A percentile compares a stretch with the other conserved stretches of the same genome.
Conservation (phyloP, 2,797 vertebrate genomes). For the Enteromius paludinosus region DNA sequence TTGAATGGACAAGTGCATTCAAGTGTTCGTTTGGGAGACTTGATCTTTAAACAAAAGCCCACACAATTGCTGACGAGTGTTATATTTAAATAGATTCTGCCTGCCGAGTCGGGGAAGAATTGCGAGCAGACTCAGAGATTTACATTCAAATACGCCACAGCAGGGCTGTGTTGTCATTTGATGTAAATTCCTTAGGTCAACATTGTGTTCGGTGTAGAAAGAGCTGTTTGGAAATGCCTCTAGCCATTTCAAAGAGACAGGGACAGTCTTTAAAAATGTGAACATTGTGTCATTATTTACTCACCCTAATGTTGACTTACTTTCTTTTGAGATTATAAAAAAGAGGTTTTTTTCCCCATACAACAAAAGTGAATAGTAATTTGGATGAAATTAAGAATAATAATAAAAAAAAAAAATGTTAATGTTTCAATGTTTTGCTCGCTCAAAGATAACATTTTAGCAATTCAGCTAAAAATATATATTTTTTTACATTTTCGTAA, state of each 20-base stretch:
- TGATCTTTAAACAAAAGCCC: constrained; percentile 28
- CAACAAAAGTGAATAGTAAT: not conserved
- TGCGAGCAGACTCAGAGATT: constrained; percentile 10
- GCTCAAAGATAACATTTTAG: not conserved
- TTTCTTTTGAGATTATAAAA: not conserved
- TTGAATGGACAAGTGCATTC: constrained; percentile 35
- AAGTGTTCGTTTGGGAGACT: constrained; percentile 22
- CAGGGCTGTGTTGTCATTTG: constrained; percentile 18
- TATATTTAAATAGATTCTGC: constrained; percentile 38
- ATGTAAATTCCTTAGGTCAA: constrained; percentile 33
- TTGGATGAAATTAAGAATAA: not conserved
- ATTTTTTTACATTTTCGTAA: not conserved
- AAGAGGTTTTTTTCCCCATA: not conserved
- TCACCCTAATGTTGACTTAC: not conserved
- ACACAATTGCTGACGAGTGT: constrained; percentile 20
- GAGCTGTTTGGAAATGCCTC: constrained; percentile 1
- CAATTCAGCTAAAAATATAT: not conserved
- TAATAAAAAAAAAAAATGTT: too few relatives aligned
- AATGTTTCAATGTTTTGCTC: not conserved
- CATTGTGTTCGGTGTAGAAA: not conserved
- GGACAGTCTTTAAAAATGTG: constrained; percentile 3
- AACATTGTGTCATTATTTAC: constrained; percentile 6
- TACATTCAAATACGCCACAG: constrained; percentile 11
- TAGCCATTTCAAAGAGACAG: constrained; percentile 3
- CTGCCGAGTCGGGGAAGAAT: not conserved